Evolutionary conservation across 1,140 invertebrate species (phyloP), one percentile per base, ranked within the genome.

Genomic region (Drosophila triauraria): DNA sequence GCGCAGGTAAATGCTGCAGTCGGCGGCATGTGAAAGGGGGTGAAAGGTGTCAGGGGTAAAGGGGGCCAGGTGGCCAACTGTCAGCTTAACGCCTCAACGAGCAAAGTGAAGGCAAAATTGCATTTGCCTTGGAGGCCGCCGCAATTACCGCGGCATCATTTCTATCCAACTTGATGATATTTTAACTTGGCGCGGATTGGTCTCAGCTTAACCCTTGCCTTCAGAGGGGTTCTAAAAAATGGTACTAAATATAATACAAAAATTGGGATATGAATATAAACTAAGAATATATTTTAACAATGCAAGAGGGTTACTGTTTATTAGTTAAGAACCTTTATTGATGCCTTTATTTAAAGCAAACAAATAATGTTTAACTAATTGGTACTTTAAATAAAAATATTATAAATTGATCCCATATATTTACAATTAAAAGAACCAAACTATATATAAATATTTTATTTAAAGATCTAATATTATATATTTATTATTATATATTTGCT

Each of bases 111-210:
- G 69, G 63, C 64, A 32, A 83, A 77, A 84, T 80, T 83, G 81
- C 71, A 67, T 80, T 86, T 77, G 60, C 56, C 75, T 81, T 82
- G 59, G 82, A 75, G 80, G 80, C 78, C 70, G 64, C 64, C 46
- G 84, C 84, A 87, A 87, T 87, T 87, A 87, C 68, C 84, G 84
- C 72, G 77, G 72, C 84, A 88, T 78, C 79, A 88, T 87, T 84
- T 85, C 67, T 74, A 74, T 77, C 62, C 59, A 81, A 67, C 80
- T 71, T 76, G 44, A 75, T 70, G 64, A 78, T 72, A 60, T 72
- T 78, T 78, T 43, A 68, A 77, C 71, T 77, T 69, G 51, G 17
- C 61, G 50, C 23, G 61, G 20, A 50, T 44, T 69, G 20, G 61
- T 65, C 61, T 64, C 20, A 43, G 23, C 6, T 70, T 70, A 67